Evolutionary conservation across 2,888 invertebrate genomes (phyloP).

Genomic region (Eupithecia inturbata): DNA sequence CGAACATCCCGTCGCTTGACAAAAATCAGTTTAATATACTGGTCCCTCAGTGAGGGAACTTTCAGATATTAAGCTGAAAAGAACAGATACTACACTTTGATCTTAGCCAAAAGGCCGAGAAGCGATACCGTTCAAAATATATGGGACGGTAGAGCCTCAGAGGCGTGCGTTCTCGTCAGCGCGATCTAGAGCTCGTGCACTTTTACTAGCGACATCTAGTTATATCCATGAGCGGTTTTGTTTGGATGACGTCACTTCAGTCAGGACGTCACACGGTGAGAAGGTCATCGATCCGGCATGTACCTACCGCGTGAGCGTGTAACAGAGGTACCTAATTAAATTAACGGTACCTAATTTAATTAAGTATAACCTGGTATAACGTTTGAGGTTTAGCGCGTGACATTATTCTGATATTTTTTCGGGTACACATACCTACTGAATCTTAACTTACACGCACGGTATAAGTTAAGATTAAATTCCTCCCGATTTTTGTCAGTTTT

Average conservation of each 20-base stretch:
- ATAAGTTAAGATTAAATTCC: too few relatives aligned
- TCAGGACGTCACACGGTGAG: neutral
- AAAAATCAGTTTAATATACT: slow-evolving; percentile 13
- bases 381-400: too few relatives aligned
- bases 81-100: slow-evolving; percentile 14
- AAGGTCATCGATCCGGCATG: neutral
- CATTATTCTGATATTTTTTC: too few relatives aligned
- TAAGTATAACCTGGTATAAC: too few relatives aligned
- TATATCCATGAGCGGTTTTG: neutral
- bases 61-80: slow-evolving; percentile 16
- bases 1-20: slow-evolving; percentile 10
- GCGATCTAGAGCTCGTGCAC: slow-evolving; percentile 1
- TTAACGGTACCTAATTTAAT: too few relatives aligned
- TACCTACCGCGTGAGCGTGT: too few relatives aligned
- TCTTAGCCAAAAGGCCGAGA: slow-evolving; percentile 6
- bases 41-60: slow-evolving; percentile 14
- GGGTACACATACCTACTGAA: too few relatives aligned
- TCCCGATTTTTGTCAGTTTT: too few relatives aligned
- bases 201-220: slow-evolving; percentile 8
- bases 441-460: too few relatives aligned
- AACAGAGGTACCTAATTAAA: too few relatives aligned
- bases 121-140: neutral
- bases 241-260: neutral
- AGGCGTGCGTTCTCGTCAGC: slow-evolving; percentile 5
- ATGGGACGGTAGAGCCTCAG: neutral